A percentile compares a stretch with the other conserved stretches of the same genome.
Conservation (phyloP, 2,797 vertebrate genomes). For the Gadopsis marmoratus region DNA sequence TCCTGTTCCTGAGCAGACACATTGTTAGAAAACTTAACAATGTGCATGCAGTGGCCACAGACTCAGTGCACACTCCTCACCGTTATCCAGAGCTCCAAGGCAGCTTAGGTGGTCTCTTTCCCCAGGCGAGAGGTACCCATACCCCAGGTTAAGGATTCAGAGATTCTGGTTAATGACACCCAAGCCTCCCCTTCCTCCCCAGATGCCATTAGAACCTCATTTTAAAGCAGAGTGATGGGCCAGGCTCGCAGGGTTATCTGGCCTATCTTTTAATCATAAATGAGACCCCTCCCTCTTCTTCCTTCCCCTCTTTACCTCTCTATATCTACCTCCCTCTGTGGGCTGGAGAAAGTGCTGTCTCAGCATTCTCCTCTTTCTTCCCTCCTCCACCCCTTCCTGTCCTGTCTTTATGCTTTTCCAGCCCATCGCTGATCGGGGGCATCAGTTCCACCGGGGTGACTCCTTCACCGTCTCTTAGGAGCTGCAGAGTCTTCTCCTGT, state of each 20-base stretch:
- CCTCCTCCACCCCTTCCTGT: slow-evolving; percentile 41
- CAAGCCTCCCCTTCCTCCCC: slow-evolving; percentile 66
- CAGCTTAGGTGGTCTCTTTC: slow-evolving; percentile 37
- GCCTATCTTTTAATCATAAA: slow-evolving; percentile 84
- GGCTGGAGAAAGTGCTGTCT: slow-evolving; percentile 79
- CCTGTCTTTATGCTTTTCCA: slow-evolving; percentile 83
- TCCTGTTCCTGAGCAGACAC: slow-evolving; percentile 18
- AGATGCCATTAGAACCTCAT: slow-evolving; percentile 78
- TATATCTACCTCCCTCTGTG: slow-evolving; percentile 59
- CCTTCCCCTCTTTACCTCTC: slow-evolving; percentile 55
- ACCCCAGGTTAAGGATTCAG: slow-evolving; percentile 73
- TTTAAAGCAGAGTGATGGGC: slow-evolving; percentile 81
- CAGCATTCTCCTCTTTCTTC: slow-evolving; percentile 68
- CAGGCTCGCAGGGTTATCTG: slow-evolving; percentile 76
- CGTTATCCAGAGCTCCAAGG: slow-evolving; percentile 34
- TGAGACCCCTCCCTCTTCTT: slow-evolving; percentile 71
- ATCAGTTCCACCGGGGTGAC: slow-evolving; percentile 81
- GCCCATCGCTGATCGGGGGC: slow-evolving; percentile 79
- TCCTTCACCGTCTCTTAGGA: slow-evolving; percentile 65
- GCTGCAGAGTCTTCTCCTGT: slow-evolving; percentile 57
- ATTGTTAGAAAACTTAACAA: slow-evolving; percentile 33
- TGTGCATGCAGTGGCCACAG: slow-evolving; percentile 4
- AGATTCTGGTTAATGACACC: slow-evolving; percentile 76
- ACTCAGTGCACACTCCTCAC: slow-evolving; percentile 17
- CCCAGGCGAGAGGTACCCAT: slow-evolving; percentile 46